Evolutionary conservation across 2,797 vertebrate genomes (phyloP).

Genomic region (Echiichthys vipera): DNA sequence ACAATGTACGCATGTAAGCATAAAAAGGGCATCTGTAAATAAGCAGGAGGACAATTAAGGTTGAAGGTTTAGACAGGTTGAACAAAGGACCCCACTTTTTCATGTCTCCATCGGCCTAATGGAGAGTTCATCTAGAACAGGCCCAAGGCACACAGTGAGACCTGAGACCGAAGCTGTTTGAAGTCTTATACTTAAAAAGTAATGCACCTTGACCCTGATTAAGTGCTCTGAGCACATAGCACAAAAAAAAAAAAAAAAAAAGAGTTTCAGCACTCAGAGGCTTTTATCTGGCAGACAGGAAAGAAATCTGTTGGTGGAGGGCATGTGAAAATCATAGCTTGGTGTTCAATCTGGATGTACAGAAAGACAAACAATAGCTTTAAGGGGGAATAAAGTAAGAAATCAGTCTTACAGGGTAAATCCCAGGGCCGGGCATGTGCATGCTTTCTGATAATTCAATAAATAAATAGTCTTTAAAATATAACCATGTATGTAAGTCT

Average conservation of each 20-base stretch:
- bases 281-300: constrained; percentile 26
- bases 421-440: too few species aligned
- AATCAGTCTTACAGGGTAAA: background rate
- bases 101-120: constrained; percentile 1
- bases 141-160: constrained; percentile 27
- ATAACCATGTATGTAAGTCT: too few species aligned
- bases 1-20: too few species aligned
- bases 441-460: too few species aligned
- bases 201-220: constrained; percentile 39
- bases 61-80: background rate
- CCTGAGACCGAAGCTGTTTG: constrained; percentile 44
- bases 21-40: constrained; percentile 36
- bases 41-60: background rate
- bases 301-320: background rate
- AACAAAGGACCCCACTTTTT: constrained; percentile 10
- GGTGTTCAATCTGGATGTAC: background rate
- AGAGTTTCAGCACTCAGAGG: constrained; percentile 12
- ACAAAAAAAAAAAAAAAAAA: background rate
- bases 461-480: too few species aligned
- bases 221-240: background rate
- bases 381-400: background rate
- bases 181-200: constrained; percentile 59
- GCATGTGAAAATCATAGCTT: constrained; percentile 17
- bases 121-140: constrained; percentile 23
- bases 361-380: background rate